Evolutionary conservation across 2,113 vertebrate genomes (phyloP).

Genomic region (Natator depressus): DNA sequence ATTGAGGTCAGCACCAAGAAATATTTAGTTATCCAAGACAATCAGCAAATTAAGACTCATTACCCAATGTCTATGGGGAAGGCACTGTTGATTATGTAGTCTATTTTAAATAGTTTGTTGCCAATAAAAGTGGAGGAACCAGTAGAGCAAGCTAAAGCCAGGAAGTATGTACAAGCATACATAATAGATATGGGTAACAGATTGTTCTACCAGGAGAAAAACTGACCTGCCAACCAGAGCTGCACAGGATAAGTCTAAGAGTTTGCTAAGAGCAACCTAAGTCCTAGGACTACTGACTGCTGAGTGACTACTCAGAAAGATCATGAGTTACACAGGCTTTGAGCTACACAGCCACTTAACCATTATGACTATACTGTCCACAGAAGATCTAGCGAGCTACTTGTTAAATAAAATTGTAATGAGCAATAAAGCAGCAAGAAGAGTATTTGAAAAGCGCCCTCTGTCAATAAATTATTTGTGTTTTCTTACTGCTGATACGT

Average conservation of each 20-base stretch:
- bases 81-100: rapidly evolving
- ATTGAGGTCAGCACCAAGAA: background rate
- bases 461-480: background rate
- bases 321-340: background rate
- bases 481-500: background rate
- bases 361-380: background rate
- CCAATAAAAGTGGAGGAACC: background rate
- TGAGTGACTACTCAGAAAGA: background rate
- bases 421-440: background rate
- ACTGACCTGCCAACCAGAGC: background rate
- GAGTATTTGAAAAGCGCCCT: background rate
- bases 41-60: rapidly evolving
- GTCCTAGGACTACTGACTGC: background rate
- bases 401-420: background rate
- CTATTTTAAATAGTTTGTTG: rapidly evolving
- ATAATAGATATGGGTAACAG: background rate
- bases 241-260: background rate
- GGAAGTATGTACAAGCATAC: background rate
- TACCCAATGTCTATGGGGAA: rapidly evolving
- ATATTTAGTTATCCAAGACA: background rate
- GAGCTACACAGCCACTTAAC: background rate
- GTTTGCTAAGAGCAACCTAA: background rate
- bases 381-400: background rate
- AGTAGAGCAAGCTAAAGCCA: background rate
- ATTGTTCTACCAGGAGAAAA: background rate